Base-by-base conservation (phyloP, 2,797 vertebrate species). In the Neopelma chrysocephalum region DNA sequence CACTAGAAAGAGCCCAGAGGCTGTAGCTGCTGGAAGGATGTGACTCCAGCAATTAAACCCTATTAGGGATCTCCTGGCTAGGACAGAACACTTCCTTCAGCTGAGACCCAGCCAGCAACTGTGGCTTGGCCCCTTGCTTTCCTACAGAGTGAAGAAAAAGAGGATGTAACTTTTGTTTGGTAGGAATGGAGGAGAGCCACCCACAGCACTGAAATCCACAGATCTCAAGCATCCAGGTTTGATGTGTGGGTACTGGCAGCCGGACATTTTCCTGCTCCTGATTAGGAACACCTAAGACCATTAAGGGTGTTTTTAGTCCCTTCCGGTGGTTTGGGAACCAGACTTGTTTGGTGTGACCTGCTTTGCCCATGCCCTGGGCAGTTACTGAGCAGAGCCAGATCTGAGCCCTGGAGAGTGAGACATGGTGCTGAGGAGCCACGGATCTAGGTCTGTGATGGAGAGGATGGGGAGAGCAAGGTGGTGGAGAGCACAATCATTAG, bases 241-340 rank as follows among this genome's bases (percentile, higher is more conserved):
- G 50, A 72, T 0, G 0, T 26, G 6, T 15, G 15, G 9, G 16
- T 77, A 13, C 58, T 8, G 2, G 42, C 61, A 29, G 65, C 2
- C 8, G 57, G 10, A 70, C 4, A 2, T 40, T 87, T n/a, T 91
- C 16, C 53, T 56, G 43, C 26, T 48, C 12, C 14, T 50, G 15
- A 40, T 62, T 43, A 93, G 51, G 58, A 81, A 26, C n/a, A 51
- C 9, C 5, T 20, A 10, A 60, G n/a, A 40, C 7, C 23, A 32
- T 45, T 61, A 50, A 32, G 27, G 14, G 1, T 9, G 38, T n/a
- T 29, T 82, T 73, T 34, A 48, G 47, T 82, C 13, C 6, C 7
- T 80, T 93, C 16, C 23, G 45, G 36, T 12, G 14, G 45, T 68
- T 40, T 29, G 45, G n/a, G 43, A 32, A 70, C 20, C 4, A 34